These are phyloP conservation scores for Leptodactylus fuscus DNA, from an alignment of 2,113 vertebrate genomes.

Conservation along the genomic window DNA sequence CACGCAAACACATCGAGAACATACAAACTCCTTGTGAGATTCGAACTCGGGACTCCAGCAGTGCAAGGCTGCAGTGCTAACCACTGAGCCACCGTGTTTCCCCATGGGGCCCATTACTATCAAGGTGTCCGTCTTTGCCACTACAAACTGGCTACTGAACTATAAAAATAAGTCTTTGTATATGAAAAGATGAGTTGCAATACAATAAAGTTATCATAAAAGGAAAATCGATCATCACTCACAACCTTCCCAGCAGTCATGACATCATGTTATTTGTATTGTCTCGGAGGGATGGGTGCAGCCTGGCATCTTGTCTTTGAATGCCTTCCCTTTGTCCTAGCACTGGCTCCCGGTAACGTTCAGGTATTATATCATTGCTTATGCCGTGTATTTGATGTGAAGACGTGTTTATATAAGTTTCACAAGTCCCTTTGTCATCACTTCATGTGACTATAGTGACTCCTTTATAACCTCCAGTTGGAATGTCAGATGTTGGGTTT, in stretches of 20 bases:
- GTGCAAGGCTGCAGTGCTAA: no score
- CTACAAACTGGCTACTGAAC: not conserved
- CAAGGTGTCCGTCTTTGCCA: not conserved
- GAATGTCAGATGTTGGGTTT: slow-evolving; percentile 39
- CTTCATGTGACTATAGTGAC: slow-evolving; percentile 32
- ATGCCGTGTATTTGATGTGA: slow-evolving; percentile 30
- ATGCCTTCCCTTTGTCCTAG: slow-evolving; percentile 3
- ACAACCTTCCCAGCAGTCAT: not conserved
- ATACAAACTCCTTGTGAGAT: no score
- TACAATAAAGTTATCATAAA: not conserved
- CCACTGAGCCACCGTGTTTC: no score
- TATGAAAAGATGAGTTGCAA: not conserved
- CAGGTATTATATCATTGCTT: not conserved
- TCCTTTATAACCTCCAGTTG: slow-evolving; percentile 1
- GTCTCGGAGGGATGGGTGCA: not conserved
- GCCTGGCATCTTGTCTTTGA: not conserved
- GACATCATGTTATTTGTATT: not conserved
- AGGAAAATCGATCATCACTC: not conserved
- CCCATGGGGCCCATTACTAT: no score
- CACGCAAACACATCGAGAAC: no score
- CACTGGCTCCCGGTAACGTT: not conserved
- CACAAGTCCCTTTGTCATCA: slow-evolving; percentile 31
- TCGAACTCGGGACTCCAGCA: no score
- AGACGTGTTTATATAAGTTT: slow-evolving; percentile 21
- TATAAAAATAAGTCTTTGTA: no score